Evolutionary conservation across 1,140 invertebrate species (phyloP).

Genomic region (Procambarus clarkii): DNA sequence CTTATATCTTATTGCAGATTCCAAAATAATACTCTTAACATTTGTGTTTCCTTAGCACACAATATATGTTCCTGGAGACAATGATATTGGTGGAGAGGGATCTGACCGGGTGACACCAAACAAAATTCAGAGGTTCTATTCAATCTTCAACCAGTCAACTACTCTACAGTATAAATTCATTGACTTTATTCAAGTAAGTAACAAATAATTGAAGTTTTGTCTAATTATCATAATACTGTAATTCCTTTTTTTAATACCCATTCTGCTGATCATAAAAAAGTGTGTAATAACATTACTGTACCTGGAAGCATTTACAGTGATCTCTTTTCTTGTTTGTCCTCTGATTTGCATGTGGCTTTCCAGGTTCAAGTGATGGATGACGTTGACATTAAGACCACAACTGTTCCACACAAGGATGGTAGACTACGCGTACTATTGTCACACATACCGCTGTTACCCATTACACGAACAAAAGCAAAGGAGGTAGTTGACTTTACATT

Average conservation of each 20-base stretch:
- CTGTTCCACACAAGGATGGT: conserved; percentile 11
- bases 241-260: no score
- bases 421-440: conserved; percentile 54
- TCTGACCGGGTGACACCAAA: conserved; percentile 83
- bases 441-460: conserved; percentile 63
- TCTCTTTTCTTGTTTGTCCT: not conserved
- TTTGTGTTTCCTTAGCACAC: not conserved
- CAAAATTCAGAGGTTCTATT: conserved; percentile 87
- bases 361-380: conserved; percentile 53
- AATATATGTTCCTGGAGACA: conserved; percentile 84
- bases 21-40: not conserved
- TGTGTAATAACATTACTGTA: no score
- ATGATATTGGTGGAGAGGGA: conserved; percentile 94
- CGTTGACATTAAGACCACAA: not conserved
- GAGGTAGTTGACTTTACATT: conserved; percentile 14
- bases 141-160: conserved; percentile 73
- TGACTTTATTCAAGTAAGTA: conserved; percentile 60
- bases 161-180: conserved; percentile 52
- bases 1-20: not conserved
- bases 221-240: not conserved
- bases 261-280: no score
- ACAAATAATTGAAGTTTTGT: not conserved
- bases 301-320: no score
- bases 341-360: not conserved
- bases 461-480: conserved; percentile 25